Evolutionary conservation across 2,113 vertebrate species (phyloP).

Genomic region (Tragelaphus strepsiceros): DNA sequence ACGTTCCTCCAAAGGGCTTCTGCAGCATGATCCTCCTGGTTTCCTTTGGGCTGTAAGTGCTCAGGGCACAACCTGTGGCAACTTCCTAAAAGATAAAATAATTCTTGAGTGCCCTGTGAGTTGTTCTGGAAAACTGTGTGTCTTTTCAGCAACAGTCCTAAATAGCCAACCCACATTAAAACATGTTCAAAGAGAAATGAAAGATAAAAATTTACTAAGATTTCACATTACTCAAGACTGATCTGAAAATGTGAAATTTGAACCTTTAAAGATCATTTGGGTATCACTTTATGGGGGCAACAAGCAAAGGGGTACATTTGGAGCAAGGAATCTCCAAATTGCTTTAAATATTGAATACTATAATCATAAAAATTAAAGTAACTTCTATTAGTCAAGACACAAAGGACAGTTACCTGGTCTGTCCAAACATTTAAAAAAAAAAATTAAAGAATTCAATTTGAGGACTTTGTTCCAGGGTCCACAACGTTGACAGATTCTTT

Average conservation of each 20-base stretch:
- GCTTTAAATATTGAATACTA: not conserved
- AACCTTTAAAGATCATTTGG: not conserved
- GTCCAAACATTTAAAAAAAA: not conserved
- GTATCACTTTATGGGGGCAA: not conserved
- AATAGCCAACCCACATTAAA: not conserved
- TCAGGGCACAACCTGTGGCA: not conserved
- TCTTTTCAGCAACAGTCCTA: not conserved
- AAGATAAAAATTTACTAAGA: not conserved
- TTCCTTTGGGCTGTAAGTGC: not conserved
- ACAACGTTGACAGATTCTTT: not conserved
- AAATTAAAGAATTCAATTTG: not conserved
- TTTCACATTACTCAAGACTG: not conserved
- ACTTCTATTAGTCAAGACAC: slow-evolving; percentile 21
- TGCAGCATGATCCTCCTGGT: not conserved
- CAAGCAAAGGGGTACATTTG: not conserved
- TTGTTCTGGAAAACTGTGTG: not conserved
- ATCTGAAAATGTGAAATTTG: not conserved
- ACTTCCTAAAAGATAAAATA: slow-evolving; percentile 1
- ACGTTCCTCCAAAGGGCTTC: slow-evolving; percentile 33
- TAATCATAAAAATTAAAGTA: not conserved
- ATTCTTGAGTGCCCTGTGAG: not conserved
- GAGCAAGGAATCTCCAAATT: not conserved
- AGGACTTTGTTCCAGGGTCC: not conserved
- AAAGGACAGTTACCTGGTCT: not conserved
- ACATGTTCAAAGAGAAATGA: not conserved